Conservation (phyloP, 2,113 vertebrate genomes). For the Engystomops pustulosus region DNA sequence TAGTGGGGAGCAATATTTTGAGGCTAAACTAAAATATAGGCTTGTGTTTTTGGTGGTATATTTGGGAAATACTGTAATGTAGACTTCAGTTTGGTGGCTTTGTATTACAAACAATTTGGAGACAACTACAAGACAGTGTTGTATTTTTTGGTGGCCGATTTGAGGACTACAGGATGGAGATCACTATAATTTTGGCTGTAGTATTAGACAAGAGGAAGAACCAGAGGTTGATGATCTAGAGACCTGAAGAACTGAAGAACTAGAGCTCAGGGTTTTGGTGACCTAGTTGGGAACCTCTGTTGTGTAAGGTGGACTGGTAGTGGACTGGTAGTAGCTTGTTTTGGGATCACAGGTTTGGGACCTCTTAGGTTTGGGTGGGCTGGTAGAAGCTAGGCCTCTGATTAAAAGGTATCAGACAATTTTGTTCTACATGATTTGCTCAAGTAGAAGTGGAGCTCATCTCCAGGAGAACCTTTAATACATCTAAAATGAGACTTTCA, state of each 20-base stretch:
- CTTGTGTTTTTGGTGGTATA: neutral
- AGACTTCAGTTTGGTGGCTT: neutral
- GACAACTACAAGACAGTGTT: neutral
- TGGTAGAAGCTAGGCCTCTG: no score
- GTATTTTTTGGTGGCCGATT: neutral
- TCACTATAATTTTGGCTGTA: no score
- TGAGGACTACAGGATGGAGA: no score
- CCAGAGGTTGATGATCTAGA: no score
- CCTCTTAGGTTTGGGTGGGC: neutral
- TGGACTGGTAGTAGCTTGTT: neutral
- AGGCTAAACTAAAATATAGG: neutral
- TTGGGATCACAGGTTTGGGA: neutral
- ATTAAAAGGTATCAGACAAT: neutral
- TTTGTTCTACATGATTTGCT: neutral
- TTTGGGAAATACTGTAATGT: no score
- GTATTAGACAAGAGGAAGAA: no score
- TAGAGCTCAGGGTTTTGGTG: no score
- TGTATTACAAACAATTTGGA: neutral
- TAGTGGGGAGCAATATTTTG: no score
- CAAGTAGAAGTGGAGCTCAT: no score
- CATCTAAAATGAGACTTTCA: neutral
- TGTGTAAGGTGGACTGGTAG: no score
- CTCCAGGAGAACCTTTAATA: neutral
- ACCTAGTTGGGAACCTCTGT: no score
- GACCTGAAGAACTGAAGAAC: no score